Evolutionary conservation across 2,797 vertebrate genomes (phyloP), one percentile per base, ranked within the genome.

Genomic region (Rhodeus uyekii): DNA sequence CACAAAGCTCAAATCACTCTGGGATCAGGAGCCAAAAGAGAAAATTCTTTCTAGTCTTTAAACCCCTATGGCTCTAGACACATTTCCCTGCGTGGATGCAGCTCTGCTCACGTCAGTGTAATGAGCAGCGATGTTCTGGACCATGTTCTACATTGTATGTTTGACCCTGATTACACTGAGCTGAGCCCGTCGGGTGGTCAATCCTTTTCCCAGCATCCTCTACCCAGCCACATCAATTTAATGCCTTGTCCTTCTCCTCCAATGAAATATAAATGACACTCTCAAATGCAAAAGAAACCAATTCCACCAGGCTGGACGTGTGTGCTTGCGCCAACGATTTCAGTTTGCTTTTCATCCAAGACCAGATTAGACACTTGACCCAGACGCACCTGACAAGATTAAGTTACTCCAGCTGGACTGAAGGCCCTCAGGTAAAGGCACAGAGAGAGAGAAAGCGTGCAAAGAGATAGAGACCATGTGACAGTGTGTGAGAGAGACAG

Each of bases 331-430:
- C 86, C 86, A 75, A 80, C 87, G 84, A 92, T 91, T 91, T 91
- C 84, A 87, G 87, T 93, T 94, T 94, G 91, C 93, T 93, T 94
- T 94, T 92, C 92, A 93, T 93, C 91, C 89, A 24, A 85, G 88
- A 78, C 87, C 83, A 90, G 90, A 93, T 92, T 92, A 91, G 89
- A 87, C 92, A 89, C 89, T 89, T 93, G 91, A 93, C 91, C 92
- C 87, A 68, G 76, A 71, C 53, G 32, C 34, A 27, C 82, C 50
- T 44, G 36, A 27, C 60, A 65, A 86, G 82, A 85, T 85, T 85
- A 85, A 85, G 65, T 85, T 83, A 85, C 81, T 85, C 80, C 80
- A 61, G 38, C 60, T 50, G 81, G 55, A 83, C 81, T 83, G 50
- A 50, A 77, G 81, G n/a, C 53, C 53, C 67, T 60, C 29, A 68